Percentiles rank a stretch among this genome's conserved stretches.
phyloP scores from a whole-genome alignment of 1,140 invertebrate genomes.

The Theocolax elegans region DNA sequence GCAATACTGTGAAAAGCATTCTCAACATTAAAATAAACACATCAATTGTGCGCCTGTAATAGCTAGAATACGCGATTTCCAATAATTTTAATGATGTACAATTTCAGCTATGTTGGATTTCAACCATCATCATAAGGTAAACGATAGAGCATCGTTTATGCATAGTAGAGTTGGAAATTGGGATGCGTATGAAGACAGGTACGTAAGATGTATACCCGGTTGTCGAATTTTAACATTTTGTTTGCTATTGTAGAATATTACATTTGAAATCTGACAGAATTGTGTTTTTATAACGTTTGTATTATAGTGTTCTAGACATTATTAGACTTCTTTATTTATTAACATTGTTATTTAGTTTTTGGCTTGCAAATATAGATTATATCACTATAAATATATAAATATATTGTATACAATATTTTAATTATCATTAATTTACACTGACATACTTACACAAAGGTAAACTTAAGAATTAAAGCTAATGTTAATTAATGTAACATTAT shows the following conservation, averaged over 20 bases:
- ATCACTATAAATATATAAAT: not conserved
- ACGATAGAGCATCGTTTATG: conserved; percentile 60
- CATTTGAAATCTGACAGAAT: not conserved
- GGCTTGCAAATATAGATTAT: conserved; percentile 32
- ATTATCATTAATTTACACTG: not conserved
- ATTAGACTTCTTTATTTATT: not conserved
- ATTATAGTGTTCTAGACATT: not conserved
- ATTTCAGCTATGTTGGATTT: conserved; percentile 65
- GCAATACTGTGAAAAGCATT: conserved; percentile 34
- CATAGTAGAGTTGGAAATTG: conserved; percentile 59
- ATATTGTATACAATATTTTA: conserved; percentile 3
- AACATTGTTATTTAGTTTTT: conserved; percentile 5
- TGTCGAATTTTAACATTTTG: conserved; percentile 16
- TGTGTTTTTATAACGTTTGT: conserved; percentile 31
- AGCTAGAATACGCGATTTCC: conserved; percentile 12
- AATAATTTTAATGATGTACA: conserved; percentile 42
- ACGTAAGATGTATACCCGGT: conserved; percentile 45
- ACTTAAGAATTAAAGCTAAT: not conserved
- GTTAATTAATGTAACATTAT: not conserved
- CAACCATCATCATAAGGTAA: conserved; percentile 59
- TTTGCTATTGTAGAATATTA: conserved; percentile 30
- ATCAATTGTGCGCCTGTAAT: conserved; percentile 9
- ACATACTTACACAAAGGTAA: too few relatives aligned
- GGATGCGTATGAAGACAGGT: conserved; percentile 62
- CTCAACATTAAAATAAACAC: not conserved